These are phyloP conservation scores for Drosophila rellima DNA, from an alignment of 2,888 invertebrate species.

Conservation along the genomic window DNA sequence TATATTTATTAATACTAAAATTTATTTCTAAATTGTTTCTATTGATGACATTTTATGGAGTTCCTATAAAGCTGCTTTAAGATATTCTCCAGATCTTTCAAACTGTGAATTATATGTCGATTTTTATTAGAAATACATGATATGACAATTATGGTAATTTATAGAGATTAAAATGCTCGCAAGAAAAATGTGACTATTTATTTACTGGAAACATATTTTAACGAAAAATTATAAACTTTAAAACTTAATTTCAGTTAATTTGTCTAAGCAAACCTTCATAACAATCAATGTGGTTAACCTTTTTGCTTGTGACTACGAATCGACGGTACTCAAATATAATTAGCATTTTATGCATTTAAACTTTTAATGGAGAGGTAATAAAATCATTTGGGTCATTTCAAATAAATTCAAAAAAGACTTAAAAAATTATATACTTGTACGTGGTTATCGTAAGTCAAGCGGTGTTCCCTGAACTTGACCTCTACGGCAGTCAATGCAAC, in stretches of 20 bases:
- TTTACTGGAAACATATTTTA: background rate
- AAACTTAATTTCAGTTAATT: conserved; percentile 1
- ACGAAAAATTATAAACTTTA: background rate
- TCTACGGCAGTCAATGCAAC: conserved; percentile 42
- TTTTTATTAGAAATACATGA: background rate
- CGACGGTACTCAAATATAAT: conserved; percentile 18
- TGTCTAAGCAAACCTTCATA: background rate
- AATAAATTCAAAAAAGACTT: conserved; percentile 4
- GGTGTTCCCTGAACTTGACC: conserved; percentile 80
- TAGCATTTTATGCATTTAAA: conserved; percentile 11
- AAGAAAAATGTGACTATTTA: too few relatives aligned
- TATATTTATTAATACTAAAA: background rate
- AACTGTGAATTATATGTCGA: background rate
- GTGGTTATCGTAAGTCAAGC: conserved; percentile 22
- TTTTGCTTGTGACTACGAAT: conserved; percentile 2
- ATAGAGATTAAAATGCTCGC: background rate
- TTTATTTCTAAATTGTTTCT: background rate
- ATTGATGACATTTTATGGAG: background rate
- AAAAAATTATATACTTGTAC: background rate
- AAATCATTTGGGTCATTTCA: conserved; percentile 6
- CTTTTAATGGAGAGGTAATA: conserved; percentile 19
- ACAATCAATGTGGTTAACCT: conserved; percentile 5
- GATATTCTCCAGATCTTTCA: background rate
- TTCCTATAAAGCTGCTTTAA: background rate
- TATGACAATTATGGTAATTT: background rate